Conservation (phyloP, 92 coral and sea anemone species). For the Siderastrea radians region DNA sequence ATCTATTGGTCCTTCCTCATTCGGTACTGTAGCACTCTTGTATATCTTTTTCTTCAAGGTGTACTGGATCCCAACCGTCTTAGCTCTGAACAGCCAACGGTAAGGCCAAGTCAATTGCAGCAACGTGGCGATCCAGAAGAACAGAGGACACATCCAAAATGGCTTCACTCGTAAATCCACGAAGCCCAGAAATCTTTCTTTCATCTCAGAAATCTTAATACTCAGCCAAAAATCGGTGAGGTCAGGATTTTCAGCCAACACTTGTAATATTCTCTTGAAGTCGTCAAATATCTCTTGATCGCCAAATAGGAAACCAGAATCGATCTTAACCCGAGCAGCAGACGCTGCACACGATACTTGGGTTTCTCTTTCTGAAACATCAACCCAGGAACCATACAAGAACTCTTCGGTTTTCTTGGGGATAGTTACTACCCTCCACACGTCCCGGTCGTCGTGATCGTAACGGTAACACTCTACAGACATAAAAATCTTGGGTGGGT, state of each 20-base stretch:
- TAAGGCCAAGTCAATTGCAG: constrained; percentile 72
- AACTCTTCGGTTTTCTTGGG: constrained; percentile 47
- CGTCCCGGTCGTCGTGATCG: constrained; percentile 56
- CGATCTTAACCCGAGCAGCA: constrained; percentile 54
- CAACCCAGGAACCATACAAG: constrained; percentile 59
- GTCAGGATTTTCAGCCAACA: constrained; percentile 43
- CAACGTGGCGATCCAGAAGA: constrained; percentile 71
- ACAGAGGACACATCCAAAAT: constrained; percentile 68
- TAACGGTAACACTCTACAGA: constrained; percentile 65
- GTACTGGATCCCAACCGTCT: constrained; percentile 56
- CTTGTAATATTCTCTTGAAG: constrained; percentile 5
- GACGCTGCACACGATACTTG: constrained; percentile 35
- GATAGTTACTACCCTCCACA: constrained; percentile 11
- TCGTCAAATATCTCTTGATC: constrained; percentile 48
- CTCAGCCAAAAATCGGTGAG: constrained; percentile 36
- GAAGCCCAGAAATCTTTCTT: constrained; percentile 60
- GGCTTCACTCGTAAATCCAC: constrained; percentile 42
- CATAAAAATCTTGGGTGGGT: constrained; percentile 64
- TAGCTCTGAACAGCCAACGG: constrained; percentile 79
- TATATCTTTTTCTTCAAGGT: constrained; percentile 51
- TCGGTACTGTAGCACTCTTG: constrained; percentile 50
- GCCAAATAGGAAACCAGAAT: constrained; percentile 42
- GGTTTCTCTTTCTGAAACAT: constrained; percentile 44
- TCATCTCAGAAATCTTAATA: constrained; percentile 60
- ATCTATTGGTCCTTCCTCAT: too few species aligned